These are phyloP conservation scores for Bolborhynchus lineola DNA, from an alignment of 2,113 vertebrate species.

Conservation along the genomic window DNA sequence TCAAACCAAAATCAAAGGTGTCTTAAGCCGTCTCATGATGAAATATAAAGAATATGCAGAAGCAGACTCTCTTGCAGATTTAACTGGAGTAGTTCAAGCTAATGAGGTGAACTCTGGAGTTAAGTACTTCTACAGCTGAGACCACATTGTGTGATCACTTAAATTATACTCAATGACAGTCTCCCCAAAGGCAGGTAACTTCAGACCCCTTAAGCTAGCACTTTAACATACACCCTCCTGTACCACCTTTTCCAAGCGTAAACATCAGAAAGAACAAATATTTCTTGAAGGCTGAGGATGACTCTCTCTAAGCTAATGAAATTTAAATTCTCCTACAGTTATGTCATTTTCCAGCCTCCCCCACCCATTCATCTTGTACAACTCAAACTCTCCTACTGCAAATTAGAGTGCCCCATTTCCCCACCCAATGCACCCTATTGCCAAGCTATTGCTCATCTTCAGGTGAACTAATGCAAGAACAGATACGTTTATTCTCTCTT, in stretches of 20 bases:
- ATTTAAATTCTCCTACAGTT: background rate
- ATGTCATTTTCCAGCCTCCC: background rate
- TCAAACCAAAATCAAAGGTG: background rate
- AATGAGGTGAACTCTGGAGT: background rate
- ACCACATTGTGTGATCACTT: background rate
- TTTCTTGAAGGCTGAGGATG: background rate
- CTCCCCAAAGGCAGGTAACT: background rate
- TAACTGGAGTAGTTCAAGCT: background rate
- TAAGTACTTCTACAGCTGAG: background rate
- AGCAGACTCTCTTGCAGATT: background rate
- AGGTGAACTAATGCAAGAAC: background rate
- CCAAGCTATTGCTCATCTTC: slow-evolving; percentile 15
- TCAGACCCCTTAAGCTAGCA: background rate
- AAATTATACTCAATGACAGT: background rate
- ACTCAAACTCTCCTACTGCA: background rate
- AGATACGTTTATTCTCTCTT: background rate
- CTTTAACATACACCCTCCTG: fast-evolving
- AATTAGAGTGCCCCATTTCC: background rate
- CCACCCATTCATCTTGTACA: background rate
- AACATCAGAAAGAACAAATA: background rate
- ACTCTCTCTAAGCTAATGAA: background rate
- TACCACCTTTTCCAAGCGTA: background rate
- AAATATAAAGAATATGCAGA: background rate
- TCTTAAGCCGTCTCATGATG: background rate
- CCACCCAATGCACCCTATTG: background rate